These are phyloP conservation scores for Siphlonurus alternatus DNA, from an alignment of 2,888 invertebrate genomes.

Conservation along the genomic window DNA sequence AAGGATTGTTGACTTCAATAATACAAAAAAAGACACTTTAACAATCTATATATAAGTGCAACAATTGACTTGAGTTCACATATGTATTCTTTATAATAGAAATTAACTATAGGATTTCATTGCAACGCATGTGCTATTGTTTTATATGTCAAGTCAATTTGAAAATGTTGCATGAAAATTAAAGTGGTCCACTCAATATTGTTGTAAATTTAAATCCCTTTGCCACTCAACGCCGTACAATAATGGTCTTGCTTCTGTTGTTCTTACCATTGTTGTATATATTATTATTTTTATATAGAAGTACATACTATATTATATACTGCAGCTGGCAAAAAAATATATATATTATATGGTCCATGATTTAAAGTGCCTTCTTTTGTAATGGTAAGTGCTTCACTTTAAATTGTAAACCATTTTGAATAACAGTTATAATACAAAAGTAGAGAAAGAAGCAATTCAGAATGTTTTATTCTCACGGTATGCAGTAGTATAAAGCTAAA, in stretches of 20 bases:
- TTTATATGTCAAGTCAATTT: neutral
- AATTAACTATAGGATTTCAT: neutral
- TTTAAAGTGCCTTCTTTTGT: neutral
- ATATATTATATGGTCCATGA: neutral
- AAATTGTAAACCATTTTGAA: neutral
- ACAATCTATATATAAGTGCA: neutral
- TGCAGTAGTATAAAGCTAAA: neutral
- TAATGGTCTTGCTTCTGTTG: neutral
- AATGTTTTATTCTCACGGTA: neutral
- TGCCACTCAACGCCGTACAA: neutral
- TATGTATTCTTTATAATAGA: neutral
- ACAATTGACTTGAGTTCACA: neutral
- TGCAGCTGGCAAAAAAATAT: neutral
- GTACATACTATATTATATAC: neutral
- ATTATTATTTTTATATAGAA: too few relatives aligned
- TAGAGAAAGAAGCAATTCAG: neutral
- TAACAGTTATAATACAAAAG: neutral
- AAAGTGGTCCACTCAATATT: neutral
- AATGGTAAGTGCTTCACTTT: neutral
- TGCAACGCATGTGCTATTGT: neutral
- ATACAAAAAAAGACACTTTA: neutral
- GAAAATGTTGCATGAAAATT: neutral
- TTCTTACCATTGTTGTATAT: neutral
- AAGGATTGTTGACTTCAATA: neutral
- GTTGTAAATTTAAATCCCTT: neutral